phyloP scores from a whole-genome alignment of 2,888 invertebrate species.

The Adineta ricciae region DNA sequence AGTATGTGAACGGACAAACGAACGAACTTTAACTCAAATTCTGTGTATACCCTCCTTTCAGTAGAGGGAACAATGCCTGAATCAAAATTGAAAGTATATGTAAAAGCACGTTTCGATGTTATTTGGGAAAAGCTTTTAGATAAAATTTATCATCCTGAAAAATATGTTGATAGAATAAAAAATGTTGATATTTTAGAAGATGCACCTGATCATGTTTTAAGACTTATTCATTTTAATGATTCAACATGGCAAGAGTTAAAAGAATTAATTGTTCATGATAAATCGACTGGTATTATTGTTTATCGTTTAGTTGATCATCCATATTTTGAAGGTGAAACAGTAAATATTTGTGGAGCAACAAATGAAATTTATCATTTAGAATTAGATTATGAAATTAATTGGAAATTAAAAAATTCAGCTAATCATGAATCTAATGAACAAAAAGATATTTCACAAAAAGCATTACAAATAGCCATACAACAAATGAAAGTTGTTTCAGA shows the following conservation, averaged over 20 bases:
- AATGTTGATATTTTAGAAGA: neutral
- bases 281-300: neutral
- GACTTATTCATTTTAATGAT: neutral
- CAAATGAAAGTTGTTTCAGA: neutral
- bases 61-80: no score
- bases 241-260: neutral
- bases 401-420: neutral
- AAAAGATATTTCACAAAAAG: neutral
- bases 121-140: neutral
- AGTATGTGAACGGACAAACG: no score
- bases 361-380: neutral
- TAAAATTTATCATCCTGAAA: neutral
- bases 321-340: neutral
- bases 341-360: neutral
- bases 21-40: no score
- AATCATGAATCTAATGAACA: neutral
- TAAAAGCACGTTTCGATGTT: neutral
- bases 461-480: neutral
- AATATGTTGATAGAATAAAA: neutral
- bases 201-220: neutral
- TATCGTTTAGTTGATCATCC: neutral
- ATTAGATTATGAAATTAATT: neutral
- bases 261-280: neutral
- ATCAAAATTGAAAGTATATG: neutral
- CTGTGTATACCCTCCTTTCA: no score